Base-by-base conservation (phyloP, 2,113 vertebrate genomes). In the Limnothrissa miodon region DNA sequence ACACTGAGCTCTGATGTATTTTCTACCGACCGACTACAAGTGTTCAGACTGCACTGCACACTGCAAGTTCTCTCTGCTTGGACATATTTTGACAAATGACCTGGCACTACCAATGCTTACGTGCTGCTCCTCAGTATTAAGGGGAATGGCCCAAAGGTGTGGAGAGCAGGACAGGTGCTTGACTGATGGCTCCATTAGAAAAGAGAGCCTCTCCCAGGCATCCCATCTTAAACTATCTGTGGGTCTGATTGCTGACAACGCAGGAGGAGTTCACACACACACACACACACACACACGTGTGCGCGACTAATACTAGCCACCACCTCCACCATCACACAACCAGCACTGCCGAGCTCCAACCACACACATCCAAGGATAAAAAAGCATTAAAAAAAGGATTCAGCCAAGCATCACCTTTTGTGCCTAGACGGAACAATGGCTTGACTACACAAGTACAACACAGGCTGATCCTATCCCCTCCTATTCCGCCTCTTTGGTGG, bases 341-440 rank as follows among this genome's bases (percentile, higher is more conserved):
- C 29, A 29, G 59, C 29, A 33, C 25, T 7, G 62, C 62, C 25
- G 36, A 36, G 29, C 33, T 33, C 62, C 62, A 70, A 79, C 81
- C 83, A 85, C 82, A 85, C 83, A 85, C 82, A 85, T 83, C 80
- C 85, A 80, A 89, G 79, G 82, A 85, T 82, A 91, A 86, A 89
- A 90, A 92, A 84, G 89, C 86, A 88, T 90, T 95, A 92, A 93
- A 96, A 96, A 97, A 97, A 96, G 94, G 96, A 97, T 94, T 96
- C 97, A 97, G 95, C 95, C 96, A 97, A 97, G 97, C 97, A 96
- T 97, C 95, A 96, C 95, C 96, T 97, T 97, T 97, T 97, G 95
- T 96, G 93, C 94, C 89, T 91, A 91, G 91, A 91, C 90, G 91
- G 96, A 96, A 99, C 96, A 99, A 99, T 96, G 92, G 93, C 93